These are phyloP conservation scores for Tiliacea citrago DNA, from an alignment of 2,888 invertebrate species.

Conservation along the genomic window DNA sequence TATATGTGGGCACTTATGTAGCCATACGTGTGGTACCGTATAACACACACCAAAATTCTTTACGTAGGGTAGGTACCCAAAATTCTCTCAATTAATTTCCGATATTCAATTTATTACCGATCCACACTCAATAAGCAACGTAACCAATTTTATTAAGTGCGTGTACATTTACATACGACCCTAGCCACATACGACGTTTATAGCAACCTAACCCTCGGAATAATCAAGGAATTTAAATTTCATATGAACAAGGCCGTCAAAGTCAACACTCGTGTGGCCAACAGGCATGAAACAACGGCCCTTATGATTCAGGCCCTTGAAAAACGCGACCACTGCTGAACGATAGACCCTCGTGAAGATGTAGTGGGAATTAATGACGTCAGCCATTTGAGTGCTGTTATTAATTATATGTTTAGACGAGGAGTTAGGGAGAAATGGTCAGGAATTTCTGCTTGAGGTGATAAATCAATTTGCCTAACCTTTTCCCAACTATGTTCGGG, in stretches of 20 bases:
- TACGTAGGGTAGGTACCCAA: background rate
- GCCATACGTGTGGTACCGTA: too few relatives aligned
- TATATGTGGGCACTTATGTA: background rate
- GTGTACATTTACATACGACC: slow-evolving; percentile 26
- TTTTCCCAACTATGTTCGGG: too few relatives aligned
- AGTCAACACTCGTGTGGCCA: slow-evolving; percentile 67
- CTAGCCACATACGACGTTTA: slow-evolving; percentile 3
- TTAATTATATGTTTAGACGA: slow-evolving; percentile 13
- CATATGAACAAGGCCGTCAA: slow-evolving; percentile 67
- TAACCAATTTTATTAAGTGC: slow-evolving; percentile 28
- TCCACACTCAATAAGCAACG: slow-evolving; percentile 2
- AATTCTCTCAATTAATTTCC: background rate
- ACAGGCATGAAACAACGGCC: slow-evolving; percentile 68
- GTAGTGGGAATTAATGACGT: slow-evolving; percentile 39
- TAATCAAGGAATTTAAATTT: slow-evolving; percentile 69
- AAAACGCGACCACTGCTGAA: slow-evolving; percentile 66
- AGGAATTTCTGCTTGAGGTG: background rate
- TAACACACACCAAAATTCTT: background rate
- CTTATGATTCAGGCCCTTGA: slow-evolving; percentile 68
- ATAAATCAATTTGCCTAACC: too few relatives aligned
- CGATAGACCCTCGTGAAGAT: slow-evolving; percentile 47
- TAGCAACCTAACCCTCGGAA: slow-evolving; percentile 36
- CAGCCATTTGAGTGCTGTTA: slow-evolving; percentile 23
- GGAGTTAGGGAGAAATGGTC: background rate
- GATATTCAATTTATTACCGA: slow-evolving; percentile 30